A percentile compares a stretch with the other conserved stretches of the same genome.
These are phyloP conservation scores for Linepithema humile DNA, from an alignment of 1,140 invertebrate genomes.

Conservation along the genomic window DNA sequence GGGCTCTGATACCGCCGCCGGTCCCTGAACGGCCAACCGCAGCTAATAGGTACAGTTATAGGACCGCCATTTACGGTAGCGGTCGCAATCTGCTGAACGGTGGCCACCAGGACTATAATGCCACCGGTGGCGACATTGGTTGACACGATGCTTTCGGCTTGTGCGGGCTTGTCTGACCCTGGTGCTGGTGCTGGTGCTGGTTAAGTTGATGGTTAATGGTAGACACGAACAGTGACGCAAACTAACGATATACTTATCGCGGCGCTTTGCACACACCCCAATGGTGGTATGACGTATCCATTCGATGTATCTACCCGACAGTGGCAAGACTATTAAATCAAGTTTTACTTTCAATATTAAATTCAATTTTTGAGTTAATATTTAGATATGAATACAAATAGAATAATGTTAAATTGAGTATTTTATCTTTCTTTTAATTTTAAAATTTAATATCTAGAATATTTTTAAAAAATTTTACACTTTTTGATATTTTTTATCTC, in stretches of 20 bases:
- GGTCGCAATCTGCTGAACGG: slow-evolving; percentile 85
- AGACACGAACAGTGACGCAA: slow-evolving; percentile 64
- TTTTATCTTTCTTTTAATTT: too few relatives aligned
- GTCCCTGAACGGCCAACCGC: slow-evolving; percentile 85
- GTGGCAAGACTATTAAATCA: too few relatives aligned
- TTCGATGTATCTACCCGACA: too few relatives aligned
- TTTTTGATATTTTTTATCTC: too few relatives aligned
- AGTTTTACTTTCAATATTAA: too few relatives aligned
- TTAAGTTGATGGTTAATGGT: slow-evolving; percentile 34
- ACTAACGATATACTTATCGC: slow-evolving; percentile 65
- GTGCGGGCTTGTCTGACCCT: slow-evolving; percentile 86
- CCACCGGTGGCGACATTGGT: slow-evolving; percentile 87
- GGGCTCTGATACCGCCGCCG: slow-evolving; percentile 81
- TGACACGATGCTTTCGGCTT: slow-evolving; percentile 92
- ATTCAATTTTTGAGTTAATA: too few relatives aligned
- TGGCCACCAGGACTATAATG: slow-evolving; percentile 77
- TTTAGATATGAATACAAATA: too few relatives aligned
- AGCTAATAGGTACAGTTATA: slow-evolving; percentile 93
- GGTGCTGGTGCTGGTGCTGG: slow-evolving; percentile 48
- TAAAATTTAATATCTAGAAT: too few relatives aligned
- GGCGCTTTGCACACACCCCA: slow-evolving; percentile 12
- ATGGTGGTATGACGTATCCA: slow-evolving; percentile 51
- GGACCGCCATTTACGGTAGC: slow-evolving; percentile 87
- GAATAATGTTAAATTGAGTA: too few relatives aligned
- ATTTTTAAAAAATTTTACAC: too few relatives aligned